phyloP scores from a whole-genome alignment of 1,140 invertebrate genomes.

The Aphelenchoides avenae region DNA sequence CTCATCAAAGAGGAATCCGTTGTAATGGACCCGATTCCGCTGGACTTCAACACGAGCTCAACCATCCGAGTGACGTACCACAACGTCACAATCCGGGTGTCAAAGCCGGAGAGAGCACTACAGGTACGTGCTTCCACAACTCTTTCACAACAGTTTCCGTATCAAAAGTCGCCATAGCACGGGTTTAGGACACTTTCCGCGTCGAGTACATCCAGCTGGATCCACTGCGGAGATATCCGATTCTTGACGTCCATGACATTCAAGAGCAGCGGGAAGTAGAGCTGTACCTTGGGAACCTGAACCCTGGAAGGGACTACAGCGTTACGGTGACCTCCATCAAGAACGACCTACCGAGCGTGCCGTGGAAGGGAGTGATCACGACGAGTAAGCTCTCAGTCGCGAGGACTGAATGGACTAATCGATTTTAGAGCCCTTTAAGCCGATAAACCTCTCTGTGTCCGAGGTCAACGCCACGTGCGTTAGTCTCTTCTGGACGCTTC shows the following conservation, averaged over 20 bases:
- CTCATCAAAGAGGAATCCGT: conserved; percentile 55
- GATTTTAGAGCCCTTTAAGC: conserved; percentile 45
- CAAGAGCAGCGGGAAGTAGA: conserved; percentile 54
- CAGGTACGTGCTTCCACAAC: too few species aligned
- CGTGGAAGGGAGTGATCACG: conserved; percentile 50
- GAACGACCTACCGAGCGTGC: conserved; percentile 41
- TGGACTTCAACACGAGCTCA: conserved; percentile 38
- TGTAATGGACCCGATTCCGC: conserved; percentile 49
- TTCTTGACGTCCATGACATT: conserved; percentile 53
- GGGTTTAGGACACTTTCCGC: conserved; percentile 36
- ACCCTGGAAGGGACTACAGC: conserved; percentile 52
- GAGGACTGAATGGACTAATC: too few species aligned
- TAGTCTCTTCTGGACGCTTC: conserved; percentile 31
- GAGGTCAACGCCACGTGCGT: conserved; percentile 47
- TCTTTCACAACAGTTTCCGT: too few species aligned
- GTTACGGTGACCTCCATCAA: conserved; percentile 46
- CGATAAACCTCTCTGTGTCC: conserved; percentile 28
- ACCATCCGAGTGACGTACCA: conserved; percentile 30
- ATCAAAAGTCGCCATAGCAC: too few species aligned
- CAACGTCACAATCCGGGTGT: conserved; percentile 50
- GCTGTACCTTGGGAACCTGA: conserved; percentile 54
- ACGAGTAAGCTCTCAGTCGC: too few species aligned
- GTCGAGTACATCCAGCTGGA: conserved; percentile 48
- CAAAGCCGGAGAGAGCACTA: conserved; percentile 43
- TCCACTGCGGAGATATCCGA: conserved; percentile 52